phyloP scores from a whole-genome alignment of 2,113 vertebrate species.

The Marmota monax region DNA sequence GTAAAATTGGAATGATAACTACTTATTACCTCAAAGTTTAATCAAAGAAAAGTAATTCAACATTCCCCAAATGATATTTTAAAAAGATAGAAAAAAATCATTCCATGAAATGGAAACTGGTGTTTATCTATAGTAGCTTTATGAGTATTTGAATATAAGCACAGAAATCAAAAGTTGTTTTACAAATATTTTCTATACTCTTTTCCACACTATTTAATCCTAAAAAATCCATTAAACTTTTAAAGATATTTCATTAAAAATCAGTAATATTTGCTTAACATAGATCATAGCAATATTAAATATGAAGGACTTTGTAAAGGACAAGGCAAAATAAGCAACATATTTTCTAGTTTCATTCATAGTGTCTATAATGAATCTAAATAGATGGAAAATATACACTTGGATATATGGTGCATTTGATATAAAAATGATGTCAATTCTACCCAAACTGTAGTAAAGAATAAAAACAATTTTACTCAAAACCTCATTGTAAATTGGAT shows the following conservation, averaged over 20 bases:
- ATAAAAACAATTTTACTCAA: not conserved
- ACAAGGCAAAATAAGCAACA: not conserved
- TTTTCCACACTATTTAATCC: not conserved
- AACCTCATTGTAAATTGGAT: not conserved
- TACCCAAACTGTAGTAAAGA: not conserved
- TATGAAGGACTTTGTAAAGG: not conserved
- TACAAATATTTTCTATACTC: not conserved
- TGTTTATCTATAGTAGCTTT: not conserved
- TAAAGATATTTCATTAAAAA: not conserved
- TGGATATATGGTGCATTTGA: not conserved
- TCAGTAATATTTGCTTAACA: not conserved
- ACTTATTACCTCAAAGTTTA: not conserved
- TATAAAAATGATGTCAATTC: not conserved
- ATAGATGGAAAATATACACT: not conserved
- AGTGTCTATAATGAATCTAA: not conserved
- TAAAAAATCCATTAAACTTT: not conserved
- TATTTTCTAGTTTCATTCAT: not conserved
- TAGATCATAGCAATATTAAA: not conserved
- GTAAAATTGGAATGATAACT: not conserved
- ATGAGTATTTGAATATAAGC: not conserved
- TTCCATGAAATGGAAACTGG: not conserved
- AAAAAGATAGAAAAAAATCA: not conserved
- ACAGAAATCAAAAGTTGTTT: not conserved
- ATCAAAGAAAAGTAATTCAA: not conserved
- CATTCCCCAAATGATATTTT: not conserved